Evolutionary conservation across 2,888 invertebrate species (phyloP).

Genomic region (Chrysolina americana): DNA sequence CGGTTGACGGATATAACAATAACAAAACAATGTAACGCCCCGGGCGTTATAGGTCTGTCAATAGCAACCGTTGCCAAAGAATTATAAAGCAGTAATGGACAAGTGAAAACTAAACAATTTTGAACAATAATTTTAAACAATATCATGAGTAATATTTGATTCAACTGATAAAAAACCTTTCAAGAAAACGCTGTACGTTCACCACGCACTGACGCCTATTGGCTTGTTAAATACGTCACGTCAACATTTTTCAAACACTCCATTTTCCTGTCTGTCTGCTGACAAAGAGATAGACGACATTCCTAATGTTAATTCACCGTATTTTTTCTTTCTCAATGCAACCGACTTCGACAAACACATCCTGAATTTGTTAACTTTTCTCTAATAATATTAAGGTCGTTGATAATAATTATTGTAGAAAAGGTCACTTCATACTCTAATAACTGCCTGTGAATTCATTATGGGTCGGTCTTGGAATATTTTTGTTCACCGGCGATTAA

Average conservation of each 20-base stretch:
- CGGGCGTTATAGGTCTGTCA: too few species aligned
- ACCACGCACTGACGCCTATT: conserved; percentile 1
- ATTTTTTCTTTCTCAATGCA: conserved; percentile 50
- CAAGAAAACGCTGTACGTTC: background rate
- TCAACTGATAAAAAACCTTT: background rate
- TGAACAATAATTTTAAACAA: too few species aligned
- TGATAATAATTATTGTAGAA: conserved; percentile 53
- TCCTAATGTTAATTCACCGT: conserved; percentile 37
- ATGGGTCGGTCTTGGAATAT: conserved; percentile 13
- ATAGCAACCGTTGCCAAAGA: too few species aligned
- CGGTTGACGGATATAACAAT: too few species aligned
- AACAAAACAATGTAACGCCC: too few species aligned
- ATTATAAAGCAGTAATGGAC: too few species aligned
- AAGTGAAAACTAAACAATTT: too few species aligned
- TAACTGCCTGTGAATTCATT: conserved; percentile 48
- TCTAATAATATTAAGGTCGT: conserved; percentile 53
- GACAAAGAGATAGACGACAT: conserved; percentile 41
- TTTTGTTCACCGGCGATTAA: conserved; percentile 31
- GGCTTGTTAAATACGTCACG: background rate
- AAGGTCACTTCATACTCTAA: conserved; percentile 58
- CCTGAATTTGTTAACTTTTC: conserved; percentile 56
- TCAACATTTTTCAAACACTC: conserved; percentile 3
- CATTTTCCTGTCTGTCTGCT: conserved; percentile 15
- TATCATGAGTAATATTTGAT: too few species aligned
- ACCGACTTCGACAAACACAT: conserved; percentile 51